Base-by-base conservation (phyloP, 1,140 invertebrate species). In the Drosophila grimshawi region DNA sequence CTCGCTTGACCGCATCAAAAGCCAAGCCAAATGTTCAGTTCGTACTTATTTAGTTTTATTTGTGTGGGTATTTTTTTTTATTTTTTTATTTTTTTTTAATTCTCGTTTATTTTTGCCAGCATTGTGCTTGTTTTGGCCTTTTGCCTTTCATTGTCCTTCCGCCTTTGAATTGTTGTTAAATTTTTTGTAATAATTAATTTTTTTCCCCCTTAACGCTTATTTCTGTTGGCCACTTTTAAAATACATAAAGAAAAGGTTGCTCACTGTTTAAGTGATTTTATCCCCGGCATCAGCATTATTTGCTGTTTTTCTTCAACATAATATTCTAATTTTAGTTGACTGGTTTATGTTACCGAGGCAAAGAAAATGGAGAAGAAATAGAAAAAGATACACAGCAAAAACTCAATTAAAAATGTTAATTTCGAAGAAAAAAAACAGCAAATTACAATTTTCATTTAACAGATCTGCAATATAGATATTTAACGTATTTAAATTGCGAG, bases 111-210 rank as follows among this genome's bases (percentile, higher is more conserved):
- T 67, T 81, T 70, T 61, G n/a, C 33, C 53, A 68, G 11, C 53
- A 66, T 76, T 49, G 29, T 60, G 70, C 65, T 68, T 76, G 51
- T 74, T 82, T 78, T 73, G 51, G 64, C 49, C 37, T 71, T 78
- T 73, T 77, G 68, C 77, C 63, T 78, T 89, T 89, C 67, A 89
- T 88, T 89, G 85, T 88, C 77, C 83, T 80, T 89, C 85, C 77
- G 76, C 70, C 51, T 83, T 80, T 73, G 73, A 88, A 78, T 89
- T 55, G 73, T 71, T 80, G 83, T 83, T 69, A 71, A 89, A 75
- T 89, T 83, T 83, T 88, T 80, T 75, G 77, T 80, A 89, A 89
- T 89, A 88, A 88, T 88, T 88, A 88, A 88, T 89, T 89, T 83
- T 86, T 81, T 88, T 64, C 39, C n/a, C 39, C 39, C 39, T n/a